Evolutionary conservation across 2,113 vertebrate genomes (phyloP).

Genomic region (Diadophis punctatus): DNA sequence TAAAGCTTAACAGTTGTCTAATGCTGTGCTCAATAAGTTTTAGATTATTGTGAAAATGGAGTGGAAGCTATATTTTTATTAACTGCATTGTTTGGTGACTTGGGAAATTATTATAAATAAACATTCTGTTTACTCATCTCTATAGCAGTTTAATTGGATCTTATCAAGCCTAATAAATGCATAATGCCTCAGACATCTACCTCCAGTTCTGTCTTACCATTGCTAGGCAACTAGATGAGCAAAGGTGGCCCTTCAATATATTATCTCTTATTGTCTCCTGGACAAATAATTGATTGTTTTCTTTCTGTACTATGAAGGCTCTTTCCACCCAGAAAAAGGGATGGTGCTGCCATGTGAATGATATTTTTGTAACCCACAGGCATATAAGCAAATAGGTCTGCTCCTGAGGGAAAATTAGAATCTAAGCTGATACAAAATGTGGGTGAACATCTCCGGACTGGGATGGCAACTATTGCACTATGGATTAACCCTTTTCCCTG

Average conservation of each 20-base stretch:
- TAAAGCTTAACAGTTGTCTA: slow-evolving; percentile 55
- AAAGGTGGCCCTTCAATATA: background rate
- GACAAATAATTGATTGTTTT: background rate
- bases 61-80: slow-evolving; percentile 57
- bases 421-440: background rate
- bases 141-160: slow-evolving; percentile 54
- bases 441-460: background rate
- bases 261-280: background rate
- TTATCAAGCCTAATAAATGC: slow-evolving; percentile 17
- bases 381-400: background rate
- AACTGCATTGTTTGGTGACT: slow-evolving; percentile 53
- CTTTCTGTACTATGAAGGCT: background rate
- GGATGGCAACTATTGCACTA: background rate
- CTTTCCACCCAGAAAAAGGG: background rate
- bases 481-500: background rate
- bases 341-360: background rate
- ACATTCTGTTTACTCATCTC: slow-evolving; percentile 41
- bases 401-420: background rate
- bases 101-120: slow-evolving; percentile 59
- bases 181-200: slow-evolving; percentile 27
- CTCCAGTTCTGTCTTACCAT: slow-evolving; percentile 14
- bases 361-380: background rate
- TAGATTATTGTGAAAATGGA: slow-evolving; percentile 59
- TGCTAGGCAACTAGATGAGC: background rate
- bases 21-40: slow-evolving; percentile 55